Evolutionary conservation across 2,797 vertebrate species (phyloP).

Genomic region (Rhinoraja longicauda): DNA sequence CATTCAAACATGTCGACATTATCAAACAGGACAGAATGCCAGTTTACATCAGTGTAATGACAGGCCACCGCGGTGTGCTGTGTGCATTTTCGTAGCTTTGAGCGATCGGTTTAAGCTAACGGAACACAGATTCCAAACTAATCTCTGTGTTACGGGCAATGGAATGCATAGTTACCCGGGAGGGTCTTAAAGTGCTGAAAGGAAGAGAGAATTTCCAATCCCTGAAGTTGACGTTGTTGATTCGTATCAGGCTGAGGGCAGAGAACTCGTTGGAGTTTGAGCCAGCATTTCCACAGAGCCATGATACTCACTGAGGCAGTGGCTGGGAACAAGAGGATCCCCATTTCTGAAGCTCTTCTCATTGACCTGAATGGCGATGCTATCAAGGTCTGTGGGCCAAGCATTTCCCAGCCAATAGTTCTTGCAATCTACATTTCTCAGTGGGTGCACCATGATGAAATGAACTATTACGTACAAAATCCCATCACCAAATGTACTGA

Average conservation of each 20-base stretch:
- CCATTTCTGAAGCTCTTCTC: not conserved
- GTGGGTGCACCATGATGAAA: not conserved
- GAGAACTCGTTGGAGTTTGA: not conserved
- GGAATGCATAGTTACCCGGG: not conserved
- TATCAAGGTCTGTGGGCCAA: not conserved
- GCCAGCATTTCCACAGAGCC: not conserved
- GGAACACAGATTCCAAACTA: not conserved
- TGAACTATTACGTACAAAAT: not conserved
- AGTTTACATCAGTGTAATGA: not conserved
- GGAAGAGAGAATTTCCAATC: not conserved
- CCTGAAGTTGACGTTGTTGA: not conserved
- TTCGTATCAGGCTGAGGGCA: not conserved
- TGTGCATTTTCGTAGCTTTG: not conserved
- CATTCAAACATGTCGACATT: not conserved
- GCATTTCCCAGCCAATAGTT: not conserved
- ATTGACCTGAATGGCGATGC: not conserved
- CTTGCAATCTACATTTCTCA: not conserved
- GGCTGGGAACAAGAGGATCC: not conserved
- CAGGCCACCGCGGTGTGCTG: not conserved
- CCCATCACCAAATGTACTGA: not conserved
- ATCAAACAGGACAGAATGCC: constrained; percentile 32
- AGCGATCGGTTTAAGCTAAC: not conserved
- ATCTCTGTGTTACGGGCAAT: not conserved
- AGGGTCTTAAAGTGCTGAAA: not conserved
- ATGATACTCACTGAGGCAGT: not conserved